phyloP scores from a whole-genome alignment of 1,140 invertebrate genomes.

The Hermetia illucens region DNA sequence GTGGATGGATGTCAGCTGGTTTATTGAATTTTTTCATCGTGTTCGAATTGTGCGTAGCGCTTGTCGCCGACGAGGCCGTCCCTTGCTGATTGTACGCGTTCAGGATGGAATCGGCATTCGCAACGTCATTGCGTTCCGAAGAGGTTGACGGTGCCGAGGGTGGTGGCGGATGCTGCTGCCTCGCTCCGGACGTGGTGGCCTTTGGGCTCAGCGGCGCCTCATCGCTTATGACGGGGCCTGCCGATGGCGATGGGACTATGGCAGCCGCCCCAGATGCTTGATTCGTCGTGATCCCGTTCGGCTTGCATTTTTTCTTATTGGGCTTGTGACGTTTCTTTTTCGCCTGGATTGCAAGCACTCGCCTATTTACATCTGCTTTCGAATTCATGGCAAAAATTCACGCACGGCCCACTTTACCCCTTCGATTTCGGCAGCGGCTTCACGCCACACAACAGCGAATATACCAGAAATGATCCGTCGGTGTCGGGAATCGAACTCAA shows the following conservation, averaged over 20 bases:
- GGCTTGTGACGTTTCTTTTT: conserved; percentile 80
- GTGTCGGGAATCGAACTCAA: no score
- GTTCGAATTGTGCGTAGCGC: conserved; percentile 7
- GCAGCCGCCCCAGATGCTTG: neutral
- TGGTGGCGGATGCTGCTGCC: neutral
- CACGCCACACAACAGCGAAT: no score
- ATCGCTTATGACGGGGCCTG: neutral
- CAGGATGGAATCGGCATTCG: no score
- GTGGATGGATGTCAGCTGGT: no score
- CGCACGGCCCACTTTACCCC: no score
- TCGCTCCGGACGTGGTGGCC: neutral
- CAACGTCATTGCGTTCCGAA: no score
- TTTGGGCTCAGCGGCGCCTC: neutral
- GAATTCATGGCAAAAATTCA: conserved; percentile 66
- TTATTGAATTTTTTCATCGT: no score
- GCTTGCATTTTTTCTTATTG: conserved; percentile 55
- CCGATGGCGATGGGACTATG: neutral
- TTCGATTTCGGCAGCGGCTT: no score
- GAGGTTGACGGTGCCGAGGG: neutral
- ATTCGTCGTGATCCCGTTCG: conserved; percentile 15
- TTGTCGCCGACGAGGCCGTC: neutral
- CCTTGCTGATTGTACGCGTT: no score
- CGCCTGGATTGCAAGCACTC: conserved; percentile 73
- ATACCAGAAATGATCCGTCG: no score
- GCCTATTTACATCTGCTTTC: conserved; percentile 74